Evolutionary conservation across 2,113 vertebrate genomes (phyloP).

Genomic region (Mesembrinibis cayennensis): DNA sequence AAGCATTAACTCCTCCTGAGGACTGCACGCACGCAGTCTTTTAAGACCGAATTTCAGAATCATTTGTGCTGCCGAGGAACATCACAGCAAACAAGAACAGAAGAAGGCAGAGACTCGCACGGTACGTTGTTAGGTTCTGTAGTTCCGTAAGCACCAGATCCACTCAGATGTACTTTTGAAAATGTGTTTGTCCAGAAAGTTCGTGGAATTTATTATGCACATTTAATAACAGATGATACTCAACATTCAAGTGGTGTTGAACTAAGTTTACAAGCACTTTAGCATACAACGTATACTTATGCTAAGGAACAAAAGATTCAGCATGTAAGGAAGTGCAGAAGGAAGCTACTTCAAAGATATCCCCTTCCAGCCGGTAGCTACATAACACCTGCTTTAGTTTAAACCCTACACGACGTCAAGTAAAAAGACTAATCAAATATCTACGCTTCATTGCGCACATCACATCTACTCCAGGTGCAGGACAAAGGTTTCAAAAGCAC

Average conservation of each 20-base stretch:
- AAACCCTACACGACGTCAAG: not conserved
- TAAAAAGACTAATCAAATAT: not conserved
- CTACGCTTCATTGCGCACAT: not conserved
- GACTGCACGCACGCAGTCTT: not conserved
- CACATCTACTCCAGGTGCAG: not conserved
- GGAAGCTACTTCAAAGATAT: not conserved
- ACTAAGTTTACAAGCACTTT: constrained; percentile 9
- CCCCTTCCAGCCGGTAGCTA: not conserved
- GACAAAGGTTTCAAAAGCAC: not conserved
- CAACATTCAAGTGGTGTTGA: not conserved
- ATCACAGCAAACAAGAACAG: rapidly evolving
- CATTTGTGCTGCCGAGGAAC: not conserved
- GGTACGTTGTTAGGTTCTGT: rapidly evolving
- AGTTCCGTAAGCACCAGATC: not conserved
- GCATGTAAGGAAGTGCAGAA: not conserved
- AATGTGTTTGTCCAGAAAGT: not conserved
- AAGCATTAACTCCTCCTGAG: not conserved
- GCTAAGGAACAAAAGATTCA: not conserved
- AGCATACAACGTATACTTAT: not conserved
- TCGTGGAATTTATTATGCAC: not conserved
- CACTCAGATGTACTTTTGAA: not conserved
- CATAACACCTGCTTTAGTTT: not conserved
- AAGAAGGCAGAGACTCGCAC: not conserved
- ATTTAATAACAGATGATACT: not conserved
- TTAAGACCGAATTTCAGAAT: not conserved